Percentiles rank a stretch among this genome's conserved stretches.
Conservation (phyloP, 2,113 vertebrate species). For the Phocoena phocoena region DNA sequence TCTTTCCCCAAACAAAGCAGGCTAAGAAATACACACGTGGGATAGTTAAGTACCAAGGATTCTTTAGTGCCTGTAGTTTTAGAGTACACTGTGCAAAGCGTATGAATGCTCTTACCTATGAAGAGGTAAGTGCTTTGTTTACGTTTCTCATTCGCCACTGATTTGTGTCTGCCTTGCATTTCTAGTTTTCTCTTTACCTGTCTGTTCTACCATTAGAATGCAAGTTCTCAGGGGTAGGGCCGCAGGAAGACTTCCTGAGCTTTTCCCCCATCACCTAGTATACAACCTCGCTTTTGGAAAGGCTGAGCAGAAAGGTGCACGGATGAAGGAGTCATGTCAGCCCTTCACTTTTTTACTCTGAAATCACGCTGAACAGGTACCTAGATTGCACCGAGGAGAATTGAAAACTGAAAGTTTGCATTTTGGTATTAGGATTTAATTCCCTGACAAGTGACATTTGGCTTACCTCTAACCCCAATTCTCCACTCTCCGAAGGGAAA, state of each 20-base stretch:
- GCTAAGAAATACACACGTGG: background rate
- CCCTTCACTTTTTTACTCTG: background rate
- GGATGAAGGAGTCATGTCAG: background rate
- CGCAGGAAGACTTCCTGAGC: background rate
- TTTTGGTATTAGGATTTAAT: background rate
- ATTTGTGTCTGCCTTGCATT: background rate
- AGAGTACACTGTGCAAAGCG: rapidly evolving
- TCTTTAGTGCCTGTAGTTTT: background rate
- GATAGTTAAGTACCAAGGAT: background rate
- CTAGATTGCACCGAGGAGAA: background rate
- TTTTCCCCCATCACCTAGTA: rapidly evolving
- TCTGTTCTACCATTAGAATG: background rate
- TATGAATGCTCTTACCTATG: background rate
- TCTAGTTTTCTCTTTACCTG: background rate
- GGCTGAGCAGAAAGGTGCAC: background rate
- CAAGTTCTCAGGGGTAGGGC: background rate
- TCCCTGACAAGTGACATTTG: background rate
- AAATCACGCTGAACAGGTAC: background rate
- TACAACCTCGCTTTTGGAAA: background rate
- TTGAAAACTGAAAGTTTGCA: background rate
- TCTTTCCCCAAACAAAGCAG: background rate
- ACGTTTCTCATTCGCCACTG: background rate
- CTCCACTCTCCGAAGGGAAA: background rate
- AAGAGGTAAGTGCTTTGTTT: background rate
- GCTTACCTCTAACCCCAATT: background rate